Evolutionary conservation across 2,113 vertebrate genomes (phyloP).

Genomic region (Dipodomys merriami): DNA sequence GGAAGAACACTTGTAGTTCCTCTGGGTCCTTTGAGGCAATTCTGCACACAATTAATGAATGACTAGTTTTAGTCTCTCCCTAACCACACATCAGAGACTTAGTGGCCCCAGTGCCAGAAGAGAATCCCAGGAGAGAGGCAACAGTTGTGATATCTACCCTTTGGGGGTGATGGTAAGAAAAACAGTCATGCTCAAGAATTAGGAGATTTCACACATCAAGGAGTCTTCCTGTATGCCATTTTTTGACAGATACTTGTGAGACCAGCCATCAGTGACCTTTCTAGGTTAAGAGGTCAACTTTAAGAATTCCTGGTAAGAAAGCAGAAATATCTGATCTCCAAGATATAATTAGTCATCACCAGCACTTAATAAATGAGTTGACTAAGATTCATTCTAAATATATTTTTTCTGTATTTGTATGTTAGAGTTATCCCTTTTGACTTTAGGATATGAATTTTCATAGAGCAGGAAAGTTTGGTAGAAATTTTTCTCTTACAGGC

Average conservation of each 20-base stretch:
- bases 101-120: neutral
- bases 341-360: neutral
- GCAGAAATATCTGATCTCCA: neutral
- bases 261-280: neutral
- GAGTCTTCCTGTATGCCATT: neutral
- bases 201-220: neutral
- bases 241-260: neutral
- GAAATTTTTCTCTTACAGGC: neutral
- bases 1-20: neutral
- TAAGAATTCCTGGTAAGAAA: neutral
- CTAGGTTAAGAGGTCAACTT: constrained; percentile 23
- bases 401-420: neutral
- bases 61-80: neutral
- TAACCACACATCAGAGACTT: neutral
- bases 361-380: neutral
- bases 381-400: neutral
- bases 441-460: neutral
- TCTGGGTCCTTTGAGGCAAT: constrained; percentile 20
- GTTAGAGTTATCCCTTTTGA: neutral
- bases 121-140: neutral
- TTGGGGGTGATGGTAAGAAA: neutral
- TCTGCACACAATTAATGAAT: neutral
- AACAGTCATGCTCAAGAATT: neutral
- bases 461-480: neutral
- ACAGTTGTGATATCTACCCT: neutral